phyloP scores from a whole-genome alignment of 2,113 vertebrate genomes.

The Pseudorhombus dupliciocellatus region DNA sequence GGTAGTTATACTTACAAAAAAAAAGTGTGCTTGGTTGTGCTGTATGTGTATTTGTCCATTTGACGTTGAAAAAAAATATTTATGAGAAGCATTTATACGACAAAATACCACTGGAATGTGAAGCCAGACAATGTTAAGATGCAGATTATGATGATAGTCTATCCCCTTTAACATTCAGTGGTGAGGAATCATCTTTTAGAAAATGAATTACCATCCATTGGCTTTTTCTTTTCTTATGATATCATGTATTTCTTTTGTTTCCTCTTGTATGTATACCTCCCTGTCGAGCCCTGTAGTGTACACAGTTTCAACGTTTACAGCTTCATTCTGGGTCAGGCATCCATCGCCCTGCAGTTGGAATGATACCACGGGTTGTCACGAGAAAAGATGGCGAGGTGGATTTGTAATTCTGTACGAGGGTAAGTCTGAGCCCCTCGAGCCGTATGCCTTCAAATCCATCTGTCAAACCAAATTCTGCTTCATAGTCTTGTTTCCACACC shows the following conservation, averaged over 20 bases:
- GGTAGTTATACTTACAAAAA: conserved; percentile 63
- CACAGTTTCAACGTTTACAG: conserved; percentile 74
- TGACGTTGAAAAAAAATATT: conserved; percentile 77
- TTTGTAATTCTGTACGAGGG: conserved; percentile 67
- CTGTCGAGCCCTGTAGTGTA: conserved; percentile 60
- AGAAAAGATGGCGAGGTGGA: conserved; percentile 46
- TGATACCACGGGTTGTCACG: conserved; percentile 64
- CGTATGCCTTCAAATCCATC: conserved; percentile 76
- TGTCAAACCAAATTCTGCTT: conserved; percentile 68
- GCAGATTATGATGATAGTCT: conserved; percentile 75
- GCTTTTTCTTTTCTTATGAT: conserved; percentile 29
- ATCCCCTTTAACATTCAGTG: conserved; percentile 76
- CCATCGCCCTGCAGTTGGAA: conserved; percentile 58
- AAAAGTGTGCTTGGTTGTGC: conserved; percentile 78
- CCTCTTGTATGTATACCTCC: conserved; percentile 56
- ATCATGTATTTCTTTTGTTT: conserved; percentile 29
- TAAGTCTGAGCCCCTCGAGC: conserved; percentile 64
- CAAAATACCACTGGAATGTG: conserved; percentile 86
- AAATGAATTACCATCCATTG: conserved; percentile 59
- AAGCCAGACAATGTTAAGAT: conserved; percentile 83
- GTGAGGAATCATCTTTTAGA: conserved; percentile 55
- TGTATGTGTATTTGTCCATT: conserved; percentile 78
- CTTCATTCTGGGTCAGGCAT: conserved; percentile 67
- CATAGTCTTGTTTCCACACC: conserved; percentile 55
- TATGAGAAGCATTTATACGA: conserved; percentile 82